A percentile compares a stretch with the other conserved stretches of the same genome.
Evolutionary conservation across 2,888 invertebrate species (phyloP).

Genomic region (Nebria salina): DNA sequence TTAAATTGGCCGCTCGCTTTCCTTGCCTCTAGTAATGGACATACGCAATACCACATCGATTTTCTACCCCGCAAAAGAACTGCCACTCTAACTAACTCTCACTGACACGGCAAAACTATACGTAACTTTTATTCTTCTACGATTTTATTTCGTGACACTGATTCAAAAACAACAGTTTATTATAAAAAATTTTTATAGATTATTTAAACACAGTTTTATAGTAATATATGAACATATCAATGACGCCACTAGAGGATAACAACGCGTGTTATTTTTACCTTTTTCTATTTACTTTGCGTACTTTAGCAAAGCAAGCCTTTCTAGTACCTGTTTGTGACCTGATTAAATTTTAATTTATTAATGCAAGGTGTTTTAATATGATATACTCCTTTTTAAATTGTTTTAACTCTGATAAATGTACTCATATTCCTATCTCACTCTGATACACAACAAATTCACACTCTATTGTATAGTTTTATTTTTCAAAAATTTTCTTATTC

Average conservation of each 20-base stretch:
- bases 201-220: no score
- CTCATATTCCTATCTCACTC: background rate
- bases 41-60: background rate
- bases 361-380: background rate
- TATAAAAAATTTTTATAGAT: no score
- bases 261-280: background rate
- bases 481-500: no score
- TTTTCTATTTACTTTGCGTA: background rate
- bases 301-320: background rate
- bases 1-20: background rate
- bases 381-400: background rate
- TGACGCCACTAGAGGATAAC: background rate
- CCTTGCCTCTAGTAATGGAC: background rate
- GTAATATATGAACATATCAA: background rate
- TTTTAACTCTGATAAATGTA: background rate
- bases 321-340: background rate
- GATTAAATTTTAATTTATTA: background rate
- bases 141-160: background rate
- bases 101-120: background rate
- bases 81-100: background rate
- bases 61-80: background rate
- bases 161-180: no score
- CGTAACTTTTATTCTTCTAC: background rate
- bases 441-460: background rate
- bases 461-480: no score